phyloP scores from a whole-genome alignment of 2,797 vertebrate genomes.

The Megaceryle alcyon region DNA sequence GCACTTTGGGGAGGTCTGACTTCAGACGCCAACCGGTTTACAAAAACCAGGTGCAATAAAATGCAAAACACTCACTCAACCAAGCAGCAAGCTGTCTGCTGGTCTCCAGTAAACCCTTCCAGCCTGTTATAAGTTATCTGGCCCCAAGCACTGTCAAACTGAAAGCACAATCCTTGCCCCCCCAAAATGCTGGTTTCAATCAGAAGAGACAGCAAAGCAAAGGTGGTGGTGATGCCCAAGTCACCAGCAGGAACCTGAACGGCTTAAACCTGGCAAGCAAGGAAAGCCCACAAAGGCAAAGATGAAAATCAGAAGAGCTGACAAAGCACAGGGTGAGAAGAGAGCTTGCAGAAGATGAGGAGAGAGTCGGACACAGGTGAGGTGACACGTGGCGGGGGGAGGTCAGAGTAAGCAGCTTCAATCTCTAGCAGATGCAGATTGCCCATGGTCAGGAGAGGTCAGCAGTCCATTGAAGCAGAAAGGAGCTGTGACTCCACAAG shows the following conservation, averaged over 20 bases:
- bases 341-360: neutral
- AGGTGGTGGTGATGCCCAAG: neutral
- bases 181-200: neutral
- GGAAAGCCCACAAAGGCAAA: neutral
- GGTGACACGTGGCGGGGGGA: neutral
- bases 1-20: neutral
- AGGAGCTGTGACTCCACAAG: neutral
- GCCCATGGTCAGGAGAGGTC: neutral
- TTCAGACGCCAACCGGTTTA: neutral
- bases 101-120: neutral
- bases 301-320: neutral
- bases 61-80: conserved; percentile 48
- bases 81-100: conserved; percentile 19
- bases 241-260: neutral
- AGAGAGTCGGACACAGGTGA: neutral
- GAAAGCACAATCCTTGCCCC: conserved; percentile 22
- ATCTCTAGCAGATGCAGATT: neutral
- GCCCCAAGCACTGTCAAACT: neutral
- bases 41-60: conserved; percentile 46
- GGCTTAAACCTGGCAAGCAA: neutral
- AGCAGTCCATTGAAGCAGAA: neutral
- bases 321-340: neutral
- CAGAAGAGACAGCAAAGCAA: neutral
- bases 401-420: neutral
- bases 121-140: neutral